Evolutionary conservation across 2,888 invertebrate species (phyloP).

Genomic region (Helobdella robusta): DNA sequence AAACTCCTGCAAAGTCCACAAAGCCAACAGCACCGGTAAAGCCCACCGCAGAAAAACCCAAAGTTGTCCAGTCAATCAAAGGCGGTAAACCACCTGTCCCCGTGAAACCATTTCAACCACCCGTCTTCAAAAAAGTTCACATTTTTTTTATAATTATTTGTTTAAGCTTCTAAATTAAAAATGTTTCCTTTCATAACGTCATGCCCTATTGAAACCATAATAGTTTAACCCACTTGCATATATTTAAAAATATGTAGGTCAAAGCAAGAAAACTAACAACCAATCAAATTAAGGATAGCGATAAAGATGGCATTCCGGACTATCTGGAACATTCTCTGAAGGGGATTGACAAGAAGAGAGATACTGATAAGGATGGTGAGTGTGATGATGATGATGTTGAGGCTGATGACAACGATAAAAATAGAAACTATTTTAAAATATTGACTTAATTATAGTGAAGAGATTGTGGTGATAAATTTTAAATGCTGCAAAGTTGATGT

Average conservation of each 20-base stretch:
- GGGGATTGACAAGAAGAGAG: constrained; percentile 23
- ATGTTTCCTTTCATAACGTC: neutral
- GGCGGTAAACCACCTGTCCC: neutral
- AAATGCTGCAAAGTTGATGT: no score
- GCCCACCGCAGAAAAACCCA: neutral
- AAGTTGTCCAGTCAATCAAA: neutral
- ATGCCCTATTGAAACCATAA: neutral
- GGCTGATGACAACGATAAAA: constrained; percentile 31
- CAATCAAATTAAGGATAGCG: constrained; percentile 22
- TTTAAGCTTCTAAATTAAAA: neutral
- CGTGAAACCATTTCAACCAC: neutral
- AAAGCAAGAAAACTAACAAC: neutral
- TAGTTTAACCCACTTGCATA: neutral
- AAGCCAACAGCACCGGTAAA: constrained; percentile 1
- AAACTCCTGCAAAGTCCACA: neutral
- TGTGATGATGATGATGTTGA: constrained; percentile 25
- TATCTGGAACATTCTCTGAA: constrained; percentile 24
- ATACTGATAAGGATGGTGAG: constrained; percentile 25
- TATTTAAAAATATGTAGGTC: neutral
- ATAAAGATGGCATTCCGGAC: constrained; percentile 30
- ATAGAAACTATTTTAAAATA: no score
- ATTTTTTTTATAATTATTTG: neutral
- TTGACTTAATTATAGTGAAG: no score
- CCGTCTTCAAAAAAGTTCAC: neutral
- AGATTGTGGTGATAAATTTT: no score